Evolutionary conservation across 2,113 vertebrate species (phyloP), one percentile per base, ranked within the genome.

Genomic region (Cyanoramphus novaezelandiae): DNA sequence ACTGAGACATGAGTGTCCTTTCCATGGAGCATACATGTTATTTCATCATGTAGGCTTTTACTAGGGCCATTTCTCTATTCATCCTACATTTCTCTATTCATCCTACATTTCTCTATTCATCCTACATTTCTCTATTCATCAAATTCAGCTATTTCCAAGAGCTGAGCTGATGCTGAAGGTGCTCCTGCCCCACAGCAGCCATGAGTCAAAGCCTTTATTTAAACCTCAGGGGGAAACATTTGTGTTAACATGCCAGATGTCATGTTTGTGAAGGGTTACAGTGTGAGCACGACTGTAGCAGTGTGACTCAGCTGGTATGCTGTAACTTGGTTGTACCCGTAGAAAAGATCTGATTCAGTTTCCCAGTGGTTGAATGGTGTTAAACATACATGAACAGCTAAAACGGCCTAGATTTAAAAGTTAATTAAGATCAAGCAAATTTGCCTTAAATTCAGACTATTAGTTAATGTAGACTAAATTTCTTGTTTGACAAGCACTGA

Each of bases 21-120:
- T 53, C 43, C 31, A 12, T 10, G n/a, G 47, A 80, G 14, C 31
- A 19, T 7, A 41, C 15, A 3, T 0, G 0, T 52, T 0, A 35
- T 80, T 86, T 83, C 23, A 55, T 46, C 63, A 17, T 4, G 2
- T 2, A 53, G 55, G n/a, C 27, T 25, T 72, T 82, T 76, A 4
- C 37, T 70, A 33, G 28, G 27, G 11, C 62, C 11, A 37, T 59
- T 83, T 76, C 67, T 82, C 43, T 53, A 0, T 79, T 24, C 17
- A n/a, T 68, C 39, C 63, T 50, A 9, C 39, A 17, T 44, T 44
- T 18, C 43, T 8, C 43, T 44, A 17, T 69, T 68, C 23, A 55
- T 31, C 25, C n/a, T n/a, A n/a, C 11, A 37, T 59, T 83, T 76
- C 67, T 82, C 43, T 53, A 0, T 79, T 24, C 17, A n/a, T 68